Base-by-base conservation (phyloP, 1,140 invertebrate species). In the Drosophila guanche region DNA sequence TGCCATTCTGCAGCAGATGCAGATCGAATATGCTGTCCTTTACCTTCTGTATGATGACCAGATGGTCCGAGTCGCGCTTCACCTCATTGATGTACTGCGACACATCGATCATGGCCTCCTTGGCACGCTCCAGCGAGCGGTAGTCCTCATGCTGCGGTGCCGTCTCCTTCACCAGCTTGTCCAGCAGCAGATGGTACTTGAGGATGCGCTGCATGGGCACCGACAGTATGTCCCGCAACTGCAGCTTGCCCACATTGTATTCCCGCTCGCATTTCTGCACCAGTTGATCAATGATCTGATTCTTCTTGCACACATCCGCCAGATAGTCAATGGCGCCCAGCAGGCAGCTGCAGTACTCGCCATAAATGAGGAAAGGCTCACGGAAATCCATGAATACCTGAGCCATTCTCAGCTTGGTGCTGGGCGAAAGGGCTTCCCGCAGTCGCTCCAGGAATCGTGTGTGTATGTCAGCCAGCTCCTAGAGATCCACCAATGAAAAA, bases 81-180 rank as follows among this genome's bases (percentile, higher is more conserved):
- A 99, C 97, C 93, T 99, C 98, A 91, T 99, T 99, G 65, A 99
- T 98, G 92, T 98, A 99, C 80, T 98, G 95, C 10, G 98, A 97
- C 27, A 99, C 95, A 92, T 99, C 98, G 61, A 98, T 94, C 98
- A 99, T 99, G 25, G 96, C 96, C 91, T 99, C 97, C 78, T 97
- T 95, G n/a, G 98, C 98, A 85, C 95, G 94, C 76, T 96, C 95
- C 54, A 99, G 91, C 12, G 95, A 95, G 10, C 94, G 93, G 85
- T 95, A 95, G 79, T 99, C 98, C 59, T 98, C 96, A 73, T 95
- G 95, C 76, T 97, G 95, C 14, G 94, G 94, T 68, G 95, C 95
- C 3, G 98, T 99, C 91, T 98, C 96, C 89, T 97, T 97, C 5
- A 99, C 95, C 22, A 99, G 92, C 92, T 99, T 99, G 91, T 98